A percentile compares a stretch with the other conserved stretches of the same genome.
phyloP scores from a whole-genome alignment of 2,113 vertebrate species.

The Phalacrocorax carbo region DNA sequence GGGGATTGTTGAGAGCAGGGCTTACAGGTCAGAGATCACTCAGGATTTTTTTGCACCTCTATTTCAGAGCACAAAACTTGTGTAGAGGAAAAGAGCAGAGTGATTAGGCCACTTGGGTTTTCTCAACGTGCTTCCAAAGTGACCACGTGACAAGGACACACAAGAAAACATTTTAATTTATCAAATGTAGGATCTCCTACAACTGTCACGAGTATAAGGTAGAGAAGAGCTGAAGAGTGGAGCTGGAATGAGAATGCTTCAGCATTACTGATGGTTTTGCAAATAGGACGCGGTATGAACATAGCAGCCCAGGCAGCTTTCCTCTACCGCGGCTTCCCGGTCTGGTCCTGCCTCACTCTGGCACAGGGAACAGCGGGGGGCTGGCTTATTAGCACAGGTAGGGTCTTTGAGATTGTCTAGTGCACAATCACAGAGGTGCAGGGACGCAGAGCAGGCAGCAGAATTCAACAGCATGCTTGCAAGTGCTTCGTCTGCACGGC shows the following conservation, averaged over 20 bases:
- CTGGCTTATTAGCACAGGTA: neutral
- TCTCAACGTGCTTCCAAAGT: neutral
- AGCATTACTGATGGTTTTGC: neutral
- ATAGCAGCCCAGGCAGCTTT: neutral
- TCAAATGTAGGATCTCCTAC: neutral
- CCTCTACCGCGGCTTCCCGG: rapidly evolving
- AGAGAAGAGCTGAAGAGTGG: neutral
- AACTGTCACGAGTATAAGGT: neutral
- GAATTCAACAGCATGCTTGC: rapidly evolving
- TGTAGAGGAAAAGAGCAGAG: neutral
- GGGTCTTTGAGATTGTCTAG: neutral
- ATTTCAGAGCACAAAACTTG: neutral
- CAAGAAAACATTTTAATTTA: neutral
- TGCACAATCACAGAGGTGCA: rapidly evolving
- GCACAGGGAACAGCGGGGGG: neutral
- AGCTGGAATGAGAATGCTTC: neutral
- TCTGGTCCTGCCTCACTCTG: rapidly evolving
- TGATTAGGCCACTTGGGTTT: neutral
- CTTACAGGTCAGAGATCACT: neutral
- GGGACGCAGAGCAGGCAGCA: rapidly evolving
- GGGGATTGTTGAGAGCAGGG: neutral
- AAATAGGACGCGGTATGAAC: rapidly evolving
- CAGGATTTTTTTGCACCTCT: neutral
- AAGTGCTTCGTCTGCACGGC: neutral
- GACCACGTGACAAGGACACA: neutral